These are phyloP conservation scores for Spea hammondii DNA, from an alignment of 2,797 vertebrate species.

Conservation along the genomic window DNA sequence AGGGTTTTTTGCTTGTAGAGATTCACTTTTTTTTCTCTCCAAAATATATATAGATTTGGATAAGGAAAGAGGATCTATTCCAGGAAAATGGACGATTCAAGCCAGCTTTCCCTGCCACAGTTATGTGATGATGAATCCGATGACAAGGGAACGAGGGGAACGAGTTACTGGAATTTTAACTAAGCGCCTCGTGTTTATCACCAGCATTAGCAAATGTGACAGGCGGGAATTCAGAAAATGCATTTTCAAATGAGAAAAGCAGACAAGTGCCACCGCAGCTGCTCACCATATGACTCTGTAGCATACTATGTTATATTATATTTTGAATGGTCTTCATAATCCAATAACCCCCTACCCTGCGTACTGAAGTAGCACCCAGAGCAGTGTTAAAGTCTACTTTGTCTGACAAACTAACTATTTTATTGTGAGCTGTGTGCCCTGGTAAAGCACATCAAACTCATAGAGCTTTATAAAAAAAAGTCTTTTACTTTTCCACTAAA, in stretches of 20 bases:
- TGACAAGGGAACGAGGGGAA: conserved; percentile 14
- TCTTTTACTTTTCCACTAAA: neutral
- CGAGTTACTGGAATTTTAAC: neutral
- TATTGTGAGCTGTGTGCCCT: neutral
- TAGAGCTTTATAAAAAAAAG: neutral
- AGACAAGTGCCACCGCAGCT: too few species aligned
- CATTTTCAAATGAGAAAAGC: neutral
- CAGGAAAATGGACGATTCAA: conserved; percentile 10
- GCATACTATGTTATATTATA: too few species aligned
- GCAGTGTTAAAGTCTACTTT: too few species aligned
- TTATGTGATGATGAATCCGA: conserved; percentile 14
- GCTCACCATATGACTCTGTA: too few species aligned
- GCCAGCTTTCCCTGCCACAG: conserved; percentile 6
- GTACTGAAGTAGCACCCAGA: too few species aligned
- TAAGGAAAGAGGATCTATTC: neutral
- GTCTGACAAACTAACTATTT: too few species aligned
- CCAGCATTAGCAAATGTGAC: neutral
- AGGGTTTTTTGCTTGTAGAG: conserved; percentile 11
- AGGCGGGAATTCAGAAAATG: neutral
- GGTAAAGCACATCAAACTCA: neutral
- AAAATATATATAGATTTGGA: too few species aligned
- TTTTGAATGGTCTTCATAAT: too few species aligned
- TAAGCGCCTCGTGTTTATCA: conserved; percentile 3
- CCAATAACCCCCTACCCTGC: too few species aligned
- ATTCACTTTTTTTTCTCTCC: neutral